These are phyloP conservation scores for Ceyx cyanopectus DNA, from an alignment of 2,113 vertebrate species.

Conservation along the genomic window DNA sequence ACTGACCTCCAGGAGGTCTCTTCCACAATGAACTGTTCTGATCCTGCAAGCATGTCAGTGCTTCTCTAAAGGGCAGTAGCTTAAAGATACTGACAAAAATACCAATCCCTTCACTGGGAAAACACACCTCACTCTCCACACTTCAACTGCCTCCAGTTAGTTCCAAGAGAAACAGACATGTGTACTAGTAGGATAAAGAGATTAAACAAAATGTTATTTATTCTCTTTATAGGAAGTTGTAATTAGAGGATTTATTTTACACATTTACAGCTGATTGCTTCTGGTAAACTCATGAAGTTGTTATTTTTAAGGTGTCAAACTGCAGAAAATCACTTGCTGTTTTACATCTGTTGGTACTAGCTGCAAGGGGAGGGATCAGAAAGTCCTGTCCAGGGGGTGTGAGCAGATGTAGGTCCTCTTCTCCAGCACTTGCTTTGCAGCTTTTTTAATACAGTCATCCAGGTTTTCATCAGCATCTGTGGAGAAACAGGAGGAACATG, in stretches of 20 bases:
- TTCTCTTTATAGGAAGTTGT: not conserved
- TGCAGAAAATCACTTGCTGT: not conserved
- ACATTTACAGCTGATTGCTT: not conserved
- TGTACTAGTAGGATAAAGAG: not conserved
- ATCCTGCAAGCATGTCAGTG: not conserved
- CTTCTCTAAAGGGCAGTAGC: not conserved
- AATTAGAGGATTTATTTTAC: not conserved
- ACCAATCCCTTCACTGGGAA: not conserved
- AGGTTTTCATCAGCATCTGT: constrained; percentile 89
- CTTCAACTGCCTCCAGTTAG: not conserved
- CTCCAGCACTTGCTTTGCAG: constrained; percentile 86
- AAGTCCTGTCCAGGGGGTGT: constrained; percentile 90
- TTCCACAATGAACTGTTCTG: fast-evolving
- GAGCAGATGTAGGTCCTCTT: constrained; percentile 88
- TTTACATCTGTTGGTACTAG: not conserved
- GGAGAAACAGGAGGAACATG: not conserved
- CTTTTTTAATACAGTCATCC: constrained; percentile 90
- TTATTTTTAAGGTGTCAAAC: not conserved
- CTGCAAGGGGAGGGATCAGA: constrained; percentile 60
- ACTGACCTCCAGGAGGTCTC: no score
- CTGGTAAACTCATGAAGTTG: not conserved
- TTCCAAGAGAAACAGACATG: not conserved
- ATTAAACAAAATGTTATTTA: not conserved
- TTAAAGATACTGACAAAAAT: not conserved
- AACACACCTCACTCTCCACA: fast-evolving